Conservation (phyloP, 2,113 vertebrate species). For the Scopus umbretta region DNA sequence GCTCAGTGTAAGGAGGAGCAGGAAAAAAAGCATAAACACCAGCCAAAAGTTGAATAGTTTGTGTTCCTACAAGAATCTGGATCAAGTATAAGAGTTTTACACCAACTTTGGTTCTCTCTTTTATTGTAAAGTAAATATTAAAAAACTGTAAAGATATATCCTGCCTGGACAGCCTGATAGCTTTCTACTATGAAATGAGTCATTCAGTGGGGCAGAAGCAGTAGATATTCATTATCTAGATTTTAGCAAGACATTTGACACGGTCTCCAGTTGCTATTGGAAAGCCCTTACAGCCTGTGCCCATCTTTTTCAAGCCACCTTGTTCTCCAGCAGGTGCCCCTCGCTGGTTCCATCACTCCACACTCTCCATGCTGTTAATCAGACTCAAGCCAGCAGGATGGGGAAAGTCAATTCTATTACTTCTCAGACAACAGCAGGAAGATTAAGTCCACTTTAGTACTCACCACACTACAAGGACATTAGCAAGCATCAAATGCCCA, state of each 20-base stretch:
- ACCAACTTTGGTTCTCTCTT: neutral
- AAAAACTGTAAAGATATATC: neutral
- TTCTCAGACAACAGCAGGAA: neutral
- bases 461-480: neutral
- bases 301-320: neutral
- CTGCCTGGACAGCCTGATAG: neutral
- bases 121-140: neutral
- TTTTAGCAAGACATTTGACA: neutral
- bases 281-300: neutral
- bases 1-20: neutral
- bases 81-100: neutral
- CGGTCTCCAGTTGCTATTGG: neutral
- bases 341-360: neutral
- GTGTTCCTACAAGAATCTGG: neutral
- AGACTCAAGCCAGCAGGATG: neutral
- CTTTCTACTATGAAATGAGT: neutral
- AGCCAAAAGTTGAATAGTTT: neutral
- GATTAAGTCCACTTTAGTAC: neutral
- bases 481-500: neutral
- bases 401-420: neutral
- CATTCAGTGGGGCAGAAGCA: neutral
- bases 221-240: neutral
- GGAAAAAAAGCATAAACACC: neutral
- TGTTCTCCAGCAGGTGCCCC: neutral
- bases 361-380: neutral